Percentiles rank a stretch among this genome's conserved stretches.
Conservation (phyloP, 2,888 invertebrate species). For the Poecilus cupreus region DNA sequence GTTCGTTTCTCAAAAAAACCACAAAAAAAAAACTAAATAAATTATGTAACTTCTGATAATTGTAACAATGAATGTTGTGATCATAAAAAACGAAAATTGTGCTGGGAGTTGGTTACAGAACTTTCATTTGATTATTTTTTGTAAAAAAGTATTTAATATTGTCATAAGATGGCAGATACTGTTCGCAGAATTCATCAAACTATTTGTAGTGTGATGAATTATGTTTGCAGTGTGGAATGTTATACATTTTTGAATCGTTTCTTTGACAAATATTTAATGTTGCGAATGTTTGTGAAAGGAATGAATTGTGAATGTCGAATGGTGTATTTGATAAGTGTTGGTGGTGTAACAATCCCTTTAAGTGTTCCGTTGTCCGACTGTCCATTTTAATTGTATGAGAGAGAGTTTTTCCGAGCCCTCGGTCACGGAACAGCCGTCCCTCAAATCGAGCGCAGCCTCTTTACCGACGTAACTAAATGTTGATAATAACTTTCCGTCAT, state of each 20-base stretch:
- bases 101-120: slow-evolving; percentile 44
- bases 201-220: slow-evolving; percentile 35
- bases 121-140: slow-evolving; percentile 39
- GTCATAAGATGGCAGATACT: slow-evolving; percentile 32
- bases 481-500: slow-evolving; percentile 56
- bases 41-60: not conserved
- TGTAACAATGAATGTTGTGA: slow-evolving; percentile 57
- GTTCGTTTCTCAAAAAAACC: slow-evolving; percentile 44
- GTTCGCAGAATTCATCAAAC: slow-evolving; percentile 7
- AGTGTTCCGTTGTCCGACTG: slow-evolving; percentile 63
- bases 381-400: slow-evolving; percentile 62
- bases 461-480: slow-evolving; percentile 48
- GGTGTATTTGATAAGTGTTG: slow-evolving; percentile 36
- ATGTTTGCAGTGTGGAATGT: not conserved
- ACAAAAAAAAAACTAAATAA: too few species aligned
- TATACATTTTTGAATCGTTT: not conserved
- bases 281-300: slow-evolving; percentile 26
- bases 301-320: not conserved
- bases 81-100: slow-evolving; percentile 49
- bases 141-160: slow-evolving; percentile 38
- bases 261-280: not conserved
- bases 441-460: slow-evolving; percentile 61
- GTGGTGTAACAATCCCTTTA: slow-evolving; percentile 49
- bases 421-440: slow-evolving; percentile 74
- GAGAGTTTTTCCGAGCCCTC: slow-evolving; percentile 72